phyloP scores from a whole-genome alignment of 1,140 invertebrate species.

The Aporrectodea caliginosa region DNA sequence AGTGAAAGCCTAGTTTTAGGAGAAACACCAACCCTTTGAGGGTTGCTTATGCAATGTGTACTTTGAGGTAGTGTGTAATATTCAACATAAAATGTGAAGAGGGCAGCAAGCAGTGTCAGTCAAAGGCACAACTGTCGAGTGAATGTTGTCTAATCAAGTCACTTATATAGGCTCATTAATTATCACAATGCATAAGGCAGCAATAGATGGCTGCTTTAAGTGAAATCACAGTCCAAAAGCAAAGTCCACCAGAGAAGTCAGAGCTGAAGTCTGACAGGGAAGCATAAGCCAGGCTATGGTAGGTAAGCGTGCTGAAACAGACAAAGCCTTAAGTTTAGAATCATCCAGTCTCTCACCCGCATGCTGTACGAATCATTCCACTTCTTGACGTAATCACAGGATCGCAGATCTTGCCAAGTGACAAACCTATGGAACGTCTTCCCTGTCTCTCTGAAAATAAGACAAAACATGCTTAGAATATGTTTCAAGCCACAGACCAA shows the following conservation, averaged over 20 bases:
- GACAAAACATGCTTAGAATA: no score
- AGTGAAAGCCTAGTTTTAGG: no score
- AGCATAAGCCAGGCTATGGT: neutral
- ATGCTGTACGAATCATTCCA: constrained; percentile 80
- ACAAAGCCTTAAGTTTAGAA: neutral
- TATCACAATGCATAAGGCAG: neutral
- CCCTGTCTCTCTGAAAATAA: constrained; percentile 65
- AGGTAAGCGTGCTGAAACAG: neutral
- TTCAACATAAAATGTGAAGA: no score
- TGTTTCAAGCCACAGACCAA: no score
- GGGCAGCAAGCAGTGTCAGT: no score
- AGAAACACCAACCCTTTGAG: no score
- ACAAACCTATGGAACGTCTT: constrained; percentile 87
- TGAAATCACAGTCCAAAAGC: neutral
- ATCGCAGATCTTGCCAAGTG: constrained; percentile 90
- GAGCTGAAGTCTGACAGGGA: neutral
- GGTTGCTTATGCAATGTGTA: no score
- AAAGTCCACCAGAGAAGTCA: neutral
- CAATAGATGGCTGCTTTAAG: neutral
- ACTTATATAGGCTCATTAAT: no score
- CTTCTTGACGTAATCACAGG: constrained; percentile 70
- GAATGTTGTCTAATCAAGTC: no score
- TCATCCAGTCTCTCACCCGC: constrained; percentile 58
- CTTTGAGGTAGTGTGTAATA: no score
- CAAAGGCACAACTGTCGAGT: no score